Evolutionary conservation across 2,113 vertebrate genomes (phyloP), one percentile per base, ranked within the genome.

Genomic region (Hepsetus odoe): DNA sequence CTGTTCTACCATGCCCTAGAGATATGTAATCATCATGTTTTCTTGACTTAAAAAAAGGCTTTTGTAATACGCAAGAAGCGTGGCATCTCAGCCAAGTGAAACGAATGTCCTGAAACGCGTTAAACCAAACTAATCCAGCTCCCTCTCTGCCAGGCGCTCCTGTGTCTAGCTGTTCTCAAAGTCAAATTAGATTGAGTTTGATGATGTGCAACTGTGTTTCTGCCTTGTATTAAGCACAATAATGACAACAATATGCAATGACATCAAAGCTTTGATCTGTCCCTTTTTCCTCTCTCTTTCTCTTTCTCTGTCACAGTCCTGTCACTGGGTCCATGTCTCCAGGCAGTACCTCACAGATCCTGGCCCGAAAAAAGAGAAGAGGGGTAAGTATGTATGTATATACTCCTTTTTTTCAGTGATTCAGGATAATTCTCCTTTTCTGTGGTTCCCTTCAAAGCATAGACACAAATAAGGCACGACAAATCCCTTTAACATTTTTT

Each of bases 341-440:
- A 72, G 92, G 94, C 70, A 95, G 93, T 0, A 94, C 94, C 51
- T 97, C 95, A 0, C 96, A 97, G 92, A 94, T 95, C 80, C 92
- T 97, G 89, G 97, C 97, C 81, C 93, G 97, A 81, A 98, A 98
- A 91, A 98, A 97, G n/a, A n/a, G 96, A 85, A 90, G 97, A 93
- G 97, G 96, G 92, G 97, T 98, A 88, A 88, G n/a, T n/a, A n/a
- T n/a, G n/a, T n/a, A n/a, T n/a, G n/a, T n/a, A n/a, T n/a, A n/a
- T n/a, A n/a, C n/a, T n/a, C 40, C 22, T 1, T 26, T 24, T 53
- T 6, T 53, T 56, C 58, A 46, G 40, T 8, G 18, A 20, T 28
- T 30, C 49, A 12, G 7, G 7, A 12, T 8, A 42, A 11, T 24
- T 49, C 26, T 38, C 62, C 30, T 33, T 46, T 26, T 7, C 30